Base-by-base conservation (phyloP, 2,888 invertebrate genomes). In the Deilephila elpenor region DNA sequence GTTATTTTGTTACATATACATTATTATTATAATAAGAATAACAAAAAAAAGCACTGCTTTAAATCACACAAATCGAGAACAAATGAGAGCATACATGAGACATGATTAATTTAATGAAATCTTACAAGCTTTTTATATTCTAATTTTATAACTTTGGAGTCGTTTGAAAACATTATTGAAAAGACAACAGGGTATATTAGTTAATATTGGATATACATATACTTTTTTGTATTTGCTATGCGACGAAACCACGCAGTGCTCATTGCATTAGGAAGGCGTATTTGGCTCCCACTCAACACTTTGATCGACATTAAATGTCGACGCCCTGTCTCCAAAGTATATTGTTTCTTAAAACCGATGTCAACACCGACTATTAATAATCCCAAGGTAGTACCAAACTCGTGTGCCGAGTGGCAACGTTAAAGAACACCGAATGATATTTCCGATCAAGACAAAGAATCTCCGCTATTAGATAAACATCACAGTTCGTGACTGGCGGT, bases 401-500 rank as follows among this genome's bases (percentile, higher is more conserved):
- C 20, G 19, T 19, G 8, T 37, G 5, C 37, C 37, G 37, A 64
- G 37, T 64, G 64, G 64, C 8, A 37, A 64, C 32, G 44, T 37
- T 37, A 64, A 37, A 64, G 37, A 37, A 51, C 67, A 51, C 20
- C 34, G 37, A 44, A 44, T 20, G 64, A 64, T 67, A 67, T 67
- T 67, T 67, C 5, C 25, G 67, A 67, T 67, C 67, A 51, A 67
- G 67, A 67, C 82, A 83, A 79, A 83, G 80, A 81, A 83, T 80
- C 81, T 80, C 80, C 78, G 80, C 81, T 82, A 84, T 79, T 79
- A 80, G 81, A 84, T 87, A 85, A 86, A 85, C 80, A 84, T 84
- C 82, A 76, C 74, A 79, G 79, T 79, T 84, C 83, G 84, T 84
- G 86, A 84, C 81, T 83, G 75, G 79, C 80, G 77, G 82, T 79